Base-by-base conservation (phyloP, 2,113 vertebrate species). In the Cathartes aura region DNA sequence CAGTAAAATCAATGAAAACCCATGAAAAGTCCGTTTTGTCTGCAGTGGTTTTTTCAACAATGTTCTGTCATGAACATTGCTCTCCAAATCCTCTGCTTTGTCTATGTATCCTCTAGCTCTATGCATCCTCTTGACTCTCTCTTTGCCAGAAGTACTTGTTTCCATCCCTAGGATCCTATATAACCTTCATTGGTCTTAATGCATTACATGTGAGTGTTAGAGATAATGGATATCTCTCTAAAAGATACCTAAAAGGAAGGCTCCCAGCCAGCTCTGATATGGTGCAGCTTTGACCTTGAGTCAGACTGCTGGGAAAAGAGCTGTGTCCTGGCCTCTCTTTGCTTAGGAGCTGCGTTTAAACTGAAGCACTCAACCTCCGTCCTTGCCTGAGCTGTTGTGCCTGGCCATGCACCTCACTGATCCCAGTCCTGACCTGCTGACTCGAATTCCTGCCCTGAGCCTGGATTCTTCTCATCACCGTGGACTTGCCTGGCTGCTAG, bases 321-420 rank as follows among this genome's bases (percentile, higher is more conserved):
- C 38, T 53, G 16, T 48, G 18, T 59, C 32, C 22, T 42, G 6
- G 1, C 4, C 34, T n/a, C 15, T 22, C 16, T 82, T 87, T 59
- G 11, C 24, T 71, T 0, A 0, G 34, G 29, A 63, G 8, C 4
- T 19, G 2, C 2, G 0, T 62, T 76, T 71, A 27, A 84, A 24
- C 21, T 15, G 48, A 74, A 59, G 10, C 23, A 42, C 7, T 52
- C 34, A 24, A 1, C 4, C n/a, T 42, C 5, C 5, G 4, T 38
- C 5, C 20, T 59, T 62, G 22, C 13, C 22, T 32, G 42, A 91
- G 32, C 10, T 81, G 30, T 38, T 72, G 36, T 40, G 30, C 20
- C 32, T 92, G 30, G 23, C 26, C 6, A 2, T 5, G 7, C 2
- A 19, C 9, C 47, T 38, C 21, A 26, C 36, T 38, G 42, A 29